Evolutionary conservation across 2,113 vertebrate genomes (phyloP), one percentile per base, ranked within the genome.

Genomic region (Uria aalge): DNA sequence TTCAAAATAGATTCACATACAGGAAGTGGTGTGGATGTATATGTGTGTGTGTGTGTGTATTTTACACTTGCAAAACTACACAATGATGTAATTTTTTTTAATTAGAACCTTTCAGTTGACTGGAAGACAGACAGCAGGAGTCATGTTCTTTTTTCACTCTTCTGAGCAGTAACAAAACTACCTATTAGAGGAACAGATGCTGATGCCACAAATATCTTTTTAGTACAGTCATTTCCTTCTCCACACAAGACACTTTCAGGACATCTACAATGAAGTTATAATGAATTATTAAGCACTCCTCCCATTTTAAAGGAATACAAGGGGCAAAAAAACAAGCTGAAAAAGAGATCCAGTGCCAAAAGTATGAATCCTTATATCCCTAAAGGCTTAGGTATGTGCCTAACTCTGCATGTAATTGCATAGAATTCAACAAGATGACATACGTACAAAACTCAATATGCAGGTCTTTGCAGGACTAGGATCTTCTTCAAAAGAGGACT

Each of bases 121-220:
- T 91, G 77, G 84, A 96, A 95, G 79, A 75, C 91, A 95, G 86
- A 94, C 43, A 94, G 73, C 72, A 92, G 82, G 85, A 95, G 59
- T 72, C 87, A 88, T 36, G 88, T 63, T 81, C 67, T 96, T 96
- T 89, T 83, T 92, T 80, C 95, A 85, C 57, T 90, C 85, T 94
- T 95, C 52, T 36, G 15, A 94, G 71, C 50, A 92, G 77, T 40
- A 92, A 89, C 68, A 90, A 77, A 96, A 66, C 75, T 74, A 78
- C 55, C 56, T 95, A 95, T 94, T 78, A 95, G 80, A 87, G 64
- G 57, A 93, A 95, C 48, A 72, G 66, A 93, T 64, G 69, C 79
- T 92, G 69, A 88, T 72, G 81, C n/a, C 62, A 85, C 93, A 94
- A 93, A 76, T 96, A 85, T n/a, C 80, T 91, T 94, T 92, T 85